Evolutionary conservation across 2,797 vertebrate species (phyloP).

Genomic region (Hypotaenidia philippensis): DNA sequence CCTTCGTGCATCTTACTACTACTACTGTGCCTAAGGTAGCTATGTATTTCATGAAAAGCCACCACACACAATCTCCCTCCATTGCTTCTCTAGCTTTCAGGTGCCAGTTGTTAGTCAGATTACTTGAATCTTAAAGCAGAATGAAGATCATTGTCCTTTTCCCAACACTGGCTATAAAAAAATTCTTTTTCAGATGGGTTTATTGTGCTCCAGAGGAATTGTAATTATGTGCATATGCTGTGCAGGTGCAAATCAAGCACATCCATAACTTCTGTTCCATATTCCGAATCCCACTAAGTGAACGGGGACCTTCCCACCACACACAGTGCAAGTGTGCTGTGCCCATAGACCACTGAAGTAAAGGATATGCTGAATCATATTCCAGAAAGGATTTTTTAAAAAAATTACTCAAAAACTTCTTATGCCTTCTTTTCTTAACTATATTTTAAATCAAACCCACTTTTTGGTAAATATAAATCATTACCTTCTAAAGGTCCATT

Average conservation of each 20-base stretch:
- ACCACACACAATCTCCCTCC: neutral
- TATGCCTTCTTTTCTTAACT: neutral
- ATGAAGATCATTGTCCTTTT: neutral
- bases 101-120: neutral
- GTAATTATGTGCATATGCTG: neutral
- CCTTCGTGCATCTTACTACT: neutral
- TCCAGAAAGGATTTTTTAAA: neutral
- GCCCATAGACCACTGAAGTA: neutral
- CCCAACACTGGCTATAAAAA: neutral
- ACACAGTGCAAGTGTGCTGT: neutral
- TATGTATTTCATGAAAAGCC: neutral
- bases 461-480: neutral
- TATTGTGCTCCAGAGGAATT: neutral
- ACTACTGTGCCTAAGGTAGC: neutral
- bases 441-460: neutral
- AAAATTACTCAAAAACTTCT: neutral
- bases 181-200: neutral
- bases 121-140: neutral
- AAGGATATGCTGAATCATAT: neutral
- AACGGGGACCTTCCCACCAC: neutral
- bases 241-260: neutral
- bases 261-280: neutral
- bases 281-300: neutral
- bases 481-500: neutral
- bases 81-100: neutral